These are phyloP conservation scores for Mycetomoellerius zeteki DNA, from an alignment of 1,140 invertebrate species.

Conservation along the genomic window DNA sequence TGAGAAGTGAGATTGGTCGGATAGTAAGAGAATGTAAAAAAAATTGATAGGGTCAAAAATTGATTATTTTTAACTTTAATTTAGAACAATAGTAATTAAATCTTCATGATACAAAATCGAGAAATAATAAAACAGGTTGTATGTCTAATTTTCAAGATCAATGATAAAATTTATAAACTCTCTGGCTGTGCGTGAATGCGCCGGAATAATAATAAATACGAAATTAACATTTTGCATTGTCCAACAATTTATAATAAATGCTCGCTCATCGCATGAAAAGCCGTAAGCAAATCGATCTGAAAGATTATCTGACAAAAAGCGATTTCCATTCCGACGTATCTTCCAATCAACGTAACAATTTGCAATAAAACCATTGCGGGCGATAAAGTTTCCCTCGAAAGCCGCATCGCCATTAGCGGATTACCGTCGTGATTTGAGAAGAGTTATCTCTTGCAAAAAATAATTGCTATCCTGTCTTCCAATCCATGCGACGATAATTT, in stretches of 20 bases:
- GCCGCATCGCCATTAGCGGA: conserved; percentile 52
- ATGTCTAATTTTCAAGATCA: background rate
- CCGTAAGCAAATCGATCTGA: conserved; percentile 34
- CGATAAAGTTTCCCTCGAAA: conserved; percentile 48
- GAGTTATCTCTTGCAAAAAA: conserved; percentile 59
- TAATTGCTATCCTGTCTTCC: conserved; percentile 46
- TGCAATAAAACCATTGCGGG: conserved; percentile 50
- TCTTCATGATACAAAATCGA: background rate
- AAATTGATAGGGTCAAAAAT: conserved; percentile 1
- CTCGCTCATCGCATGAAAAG: conserved; percentile 1
- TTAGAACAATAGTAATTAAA: background rate
- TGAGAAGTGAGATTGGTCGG: conserved; percentile 23
- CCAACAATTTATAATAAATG: conserved; percentile 12
- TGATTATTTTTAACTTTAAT: background rate
- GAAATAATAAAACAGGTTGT: background rate
- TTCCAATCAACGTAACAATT: conserved; percentile 58
- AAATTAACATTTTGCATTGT: conserved; percentile 31
- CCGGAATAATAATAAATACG: background rate
- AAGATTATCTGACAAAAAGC: conserved; percentile 57
- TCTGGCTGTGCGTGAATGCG: background rate
- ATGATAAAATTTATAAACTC: conserved; percentile 17
- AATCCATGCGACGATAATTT: conserved; percentile 44
- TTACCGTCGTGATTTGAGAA: conserved; percentile 55
- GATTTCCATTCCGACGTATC: conserved; percentile 42
- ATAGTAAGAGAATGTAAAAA: background rate